These are phyloP conservation scores for Epinotia nisella DNA, from an alignment of 2,888 invertebrate genomes.

Conservation along the genomic window DNA sequence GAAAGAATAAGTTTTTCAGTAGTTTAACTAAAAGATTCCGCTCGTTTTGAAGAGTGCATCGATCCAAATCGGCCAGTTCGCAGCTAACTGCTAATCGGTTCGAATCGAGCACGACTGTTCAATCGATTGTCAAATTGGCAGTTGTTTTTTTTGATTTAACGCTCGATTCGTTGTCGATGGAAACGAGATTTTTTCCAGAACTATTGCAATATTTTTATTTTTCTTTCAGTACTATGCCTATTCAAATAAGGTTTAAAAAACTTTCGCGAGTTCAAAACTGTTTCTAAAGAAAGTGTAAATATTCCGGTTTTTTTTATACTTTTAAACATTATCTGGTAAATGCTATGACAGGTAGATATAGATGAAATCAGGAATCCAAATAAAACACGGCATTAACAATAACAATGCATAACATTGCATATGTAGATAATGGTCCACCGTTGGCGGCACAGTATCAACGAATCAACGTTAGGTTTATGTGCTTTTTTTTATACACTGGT, in stretches of 20 bases:
- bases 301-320: too few species aligned
- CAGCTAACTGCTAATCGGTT: constrained; percentile 52
- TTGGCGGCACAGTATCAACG: too few species aligned
- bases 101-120: constrained; percentile 54
- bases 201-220: background rate
- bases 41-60: constrained; percentile 28
- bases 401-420: too few species aligned
- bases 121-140: constrained; percentile 68
- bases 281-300: too few species aligned
- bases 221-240: background rate
- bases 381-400: too few species aligned
- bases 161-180: constrained; percentile 18
- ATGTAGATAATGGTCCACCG: too few species aligned
- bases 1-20: background rate
- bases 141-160: constrained; percentile 49
- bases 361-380: too few species aligned
- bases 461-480: too few species aligned
- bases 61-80: constrained; percentile 26
- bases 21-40: background rate
- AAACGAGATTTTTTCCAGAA: background rate
- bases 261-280: too few species aligned
- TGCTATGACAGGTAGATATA: too few species aligned
- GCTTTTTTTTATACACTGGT: too few species aligned
- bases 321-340: too few species aligned
- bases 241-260: background rate